phyloP scores from a whole-genome alignment of 2,797 vertebrate genomes.

The Acanthurus leucopareius region DNA sequence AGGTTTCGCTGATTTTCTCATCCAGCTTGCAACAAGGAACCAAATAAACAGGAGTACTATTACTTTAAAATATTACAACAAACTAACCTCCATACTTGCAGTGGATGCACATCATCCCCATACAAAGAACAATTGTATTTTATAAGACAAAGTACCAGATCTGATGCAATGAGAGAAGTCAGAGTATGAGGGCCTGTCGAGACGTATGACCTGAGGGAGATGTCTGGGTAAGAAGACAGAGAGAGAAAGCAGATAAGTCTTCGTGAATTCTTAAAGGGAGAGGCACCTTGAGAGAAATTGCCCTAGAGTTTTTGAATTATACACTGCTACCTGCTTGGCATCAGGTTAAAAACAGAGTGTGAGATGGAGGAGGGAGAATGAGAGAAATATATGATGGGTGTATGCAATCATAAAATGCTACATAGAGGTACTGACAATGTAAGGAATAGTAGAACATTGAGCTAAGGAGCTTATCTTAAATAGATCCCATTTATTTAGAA shows the following conservation, averaged over 20 bases:
- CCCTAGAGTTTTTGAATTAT: slow-evolving; percentile 19
- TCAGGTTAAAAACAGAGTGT: neutral
- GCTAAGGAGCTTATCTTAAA: neutral
- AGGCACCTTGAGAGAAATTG: slow-evolving; percentile 6
- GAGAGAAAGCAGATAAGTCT: slow-evolving; percentile 3
- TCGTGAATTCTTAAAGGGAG: slow-evolving; percentile 36
- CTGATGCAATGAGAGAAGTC: slow-evolving; percentile 4
- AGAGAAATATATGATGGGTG: neutral
- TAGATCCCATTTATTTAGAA: neutral
- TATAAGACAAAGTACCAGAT: neutral
- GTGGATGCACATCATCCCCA: too few relatives aligned
- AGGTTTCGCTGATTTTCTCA: too few relatives aligned
- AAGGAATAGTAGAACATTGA: neutral
- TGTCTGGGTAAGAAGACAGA: slow-evolving; percentile 12
- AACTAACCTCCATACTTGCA: too few relatives aligned
- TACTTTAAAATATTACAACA: too few relatives aligned
- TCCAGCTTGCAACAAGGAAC: too few relatives aligned
- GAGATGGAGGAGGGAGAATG: neutral
- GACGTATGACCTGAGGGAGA: slow-evolving; percentile 10
- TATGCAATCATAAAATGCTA: neutral
- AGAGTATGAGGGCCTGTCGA: slow-evolving; percentile 3
- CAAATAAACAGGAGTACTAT: too few relatives aligned
- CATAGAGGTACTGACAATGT: neutral
- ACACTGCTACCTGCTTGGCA: neutral
- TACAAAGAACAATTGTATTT: neutral